These are phyloP conservation scores for Calliopsis andreniformis DNA, from an alignment of 1,140 invertebrate genomes.

Conservation along the genomic window DNA sequence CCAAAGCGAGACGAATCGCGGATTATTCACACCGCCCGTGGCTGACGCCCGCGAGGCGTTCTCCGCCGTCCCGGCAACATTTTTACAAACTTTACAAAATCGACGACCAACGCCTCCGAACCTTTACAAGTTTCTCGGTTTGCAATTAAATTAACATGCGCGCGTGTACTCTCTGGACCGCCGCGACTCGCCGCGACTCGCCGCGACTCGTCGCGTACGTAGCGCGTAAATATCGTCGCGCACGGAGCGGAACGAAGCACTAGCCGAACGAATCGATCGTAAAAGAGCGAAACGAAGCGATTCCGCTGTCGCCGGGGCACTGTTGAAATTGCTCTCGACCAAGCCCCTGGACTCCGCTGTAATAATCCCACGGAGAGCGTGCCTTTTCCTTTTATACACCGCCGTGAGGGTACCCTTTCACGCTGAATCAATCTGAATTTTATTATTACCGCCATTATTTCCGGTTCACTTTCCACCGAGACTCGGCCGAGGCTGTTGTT, in stretches of 20 bases:
- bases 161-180: background rate
- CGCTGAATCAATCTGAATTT: conserved; percentile 20
- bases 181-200: too few relatives aligned
- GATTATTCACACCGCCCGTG: conserved; percentile 22
- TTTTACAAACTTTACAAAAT: too few relatives aligned
- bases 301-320: conserved; percentile 45
- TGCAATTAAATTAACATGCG: conserved; percentile 44
- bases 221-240: conserved; percentile 58
- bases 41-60: background rate
- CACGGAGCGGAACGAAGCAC: conserved; percentile 49
- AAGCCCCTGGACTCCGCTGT: conserved; percentile 22
- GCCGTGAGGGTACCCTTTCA: background rate
- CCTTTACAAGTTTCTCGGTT: conserved; percentile 38
- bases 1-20: conserved; percentile 19
- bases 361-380: background rate
- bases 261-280: conserved; percentile 57
- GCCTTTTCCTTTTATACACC: background rate
- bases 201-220: too few relatives aligned
- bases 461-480: conserved; percentile 18
- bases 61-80: background rate
- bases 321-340: conserved; percentile 54
- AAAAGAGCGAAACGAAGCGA: conserved; percentile 61
- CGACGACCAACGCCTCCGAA: too few relatives aligned
- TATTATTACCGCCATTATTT: conserved; percentile 19
- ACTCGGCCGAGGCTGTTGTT: background rate